These are phyloP conservation scores for Oncorhynchus nerka DNA, from an alignment of 2,113 vertebrate species.

Conservation along the genomic window DNA sequence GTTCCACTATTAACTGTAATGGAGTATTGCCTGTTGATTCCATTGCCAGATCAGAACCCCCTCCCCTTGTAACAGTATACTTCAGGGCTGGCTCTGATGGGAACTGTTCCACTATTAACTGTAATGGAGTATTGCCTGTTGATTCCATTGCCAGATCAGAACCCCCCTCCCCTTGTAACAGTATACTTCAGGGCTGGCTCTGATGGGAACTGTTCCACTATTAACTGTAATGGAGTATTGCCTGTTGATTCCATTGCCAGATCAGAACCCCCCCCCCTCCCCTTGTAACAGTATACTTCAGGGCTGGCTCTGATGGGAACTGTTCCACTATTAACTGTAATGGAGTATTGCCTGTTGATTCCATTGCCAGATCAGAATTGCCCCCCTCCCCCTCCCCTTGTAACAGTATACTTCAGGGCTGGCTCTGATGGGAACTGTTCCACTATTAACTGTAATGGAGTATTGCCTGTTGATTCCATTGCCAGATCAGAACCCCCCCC, in stretches of 20 bases:
- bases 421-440: slow-evolving; percentile 30
- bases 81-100: slow-evolving; percentile 62
- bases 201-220: too few relatives aligned
- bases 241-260: too few relatives aligned
- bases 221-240: too few relatives aligned
- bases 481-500: neutral
- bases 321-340: too few relatives aligned
- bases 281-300: slow-evolving; percentile 38
- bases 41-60: neutral
- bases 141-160: neutral
- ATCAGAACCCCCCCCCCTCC: neutral
- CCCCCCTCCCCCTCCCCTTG: slow-evolving; percentile 8
- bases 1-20: too few relatives aligned
- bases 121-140: too few relatives aligned
- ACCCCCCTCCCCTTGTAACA: neutral
- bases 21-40: too few relatives aligned
- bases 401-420: slow-evolving; percentile 56
- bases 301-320: slow-evolving; percentile 51
- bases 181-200: slow-evolving; percentile 64
- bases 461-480: too few relatives aligned
- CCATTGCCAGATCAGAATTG: neutral
- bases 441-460: too few relatives aligned
- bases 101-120: too few relatives aligned
- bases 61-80: neutral
- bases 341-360: too few relatives aligned